phyloP scores from a whole-genome alignment of 2,888 invertebrate genomes.

The Cheilosia grossa region DNA sequence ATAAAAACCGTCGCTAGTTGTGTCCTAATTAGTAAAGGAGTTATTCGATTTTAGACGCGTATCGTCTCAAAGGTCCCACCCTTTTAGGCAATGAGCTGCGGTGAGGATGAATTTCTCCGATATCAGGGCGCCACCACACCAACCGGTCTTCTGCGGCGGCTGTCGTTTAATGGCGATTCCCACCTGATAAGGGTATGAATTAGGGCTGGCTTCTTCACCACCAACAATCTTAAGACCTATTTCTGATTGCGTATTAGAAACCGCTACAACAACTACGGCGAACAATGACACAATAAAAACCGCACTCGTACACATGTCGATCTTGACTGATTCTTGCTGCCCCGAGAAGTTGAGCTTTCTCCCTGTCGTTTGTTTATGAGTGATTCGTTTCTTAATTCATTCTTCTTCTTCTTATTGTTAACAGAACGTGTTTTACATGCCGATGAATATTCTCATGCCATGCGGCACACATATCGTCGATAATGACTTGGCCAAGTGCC shows the following conservation, averaged over 20 bases:
- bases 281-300: constrained; percentile 22
- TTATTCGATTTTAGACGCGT: background rate
- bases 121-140: constrained; percentile 81
- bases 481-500: constrained; percentile 11
- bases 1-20: constrained; percentile 59
- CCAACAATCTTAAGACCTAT: constrained; percentile 54
- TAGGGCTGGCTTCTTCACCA: constrained; percentile 79
- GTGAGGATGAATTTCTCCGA: constrained; percentile 79
- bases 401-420: background rate
- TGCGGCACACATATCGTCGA: background rate
- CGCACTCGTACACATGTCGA: constrained; percentile 30
- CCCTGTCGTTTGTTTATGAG: background rate
- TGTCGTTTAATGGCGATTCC: constrained; percentile 79
- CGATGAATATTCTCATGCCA: constrained; percentile 27
- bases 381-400: constrained; percentile 2
- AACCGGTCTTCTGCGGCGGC: constrained; percentile 61
- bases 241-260: background rate
- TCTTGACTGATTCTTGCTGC: constrained; percentile 35
- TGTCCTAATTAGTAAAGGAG: constrained; percentile 2
- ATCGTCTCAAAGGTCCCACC: constrained; percentile 72
- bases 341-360: constrained; percentile 38
- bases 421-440: constrained; percentile 46
- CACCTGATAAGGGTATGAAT: constrained; percentile 80
- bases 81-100: constrained; percentile 81
- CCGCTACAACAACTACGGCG: background rate